phyloP scores from a whole-genome alignment of 2,113 vertebrate genomes.

The Macquaria australasica region DNA sequence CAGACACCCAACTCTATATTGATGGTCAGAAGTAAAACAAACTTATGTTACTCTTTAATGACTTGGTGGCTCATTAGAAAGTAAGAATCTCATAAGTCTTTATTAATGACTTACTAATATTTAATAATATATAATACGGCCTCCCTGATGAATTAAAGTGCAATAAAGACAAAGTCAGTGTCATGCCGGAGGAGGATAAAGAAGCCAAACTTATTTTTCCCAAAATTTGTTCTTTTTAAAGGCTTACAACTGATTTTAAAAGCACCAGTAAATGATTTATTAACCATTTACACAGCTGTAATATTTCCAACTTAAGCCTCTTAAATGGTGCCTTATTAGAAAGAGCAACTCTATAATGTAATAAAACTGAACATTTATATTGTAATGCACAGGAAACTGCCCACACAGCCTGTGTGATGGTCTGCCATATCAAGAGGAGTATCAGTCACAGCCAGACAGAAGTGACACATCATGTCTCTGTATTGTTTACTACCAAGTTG shows the following conservation, averaged over 20 bases:
- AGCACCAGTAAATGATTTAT: slow-evolving; percentile 12
- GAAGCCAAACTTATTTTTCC: background rate
- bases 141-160: background rate
- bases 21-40: background rate
- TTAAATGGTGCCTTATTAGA: background rate
- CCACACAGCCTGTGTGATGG: slow-evolving; percentile 14
- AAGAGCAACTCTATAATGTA: background rate
- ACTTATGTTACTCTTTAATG: background rate
- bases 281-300: background rate
- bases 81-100: background rate
- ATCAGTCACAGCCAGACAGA: slow-evolving; percentile 38
- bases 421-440: slow-evolving; percentile 13
- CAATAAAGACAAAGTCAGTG: background rate
- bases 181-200: background rate
- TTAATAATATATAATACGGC: background rate
- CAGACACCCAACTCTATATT: background rate
- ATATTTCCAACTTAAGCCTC: background rate
- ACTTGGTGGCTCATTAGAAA: background rate
- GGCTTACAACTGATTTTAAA: background rate
- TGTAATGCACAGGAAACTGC: background rate
- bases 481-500: slow-evolving; percentile 37
- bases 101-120: background rate
- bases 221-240: background rate
- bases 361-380: background rate
- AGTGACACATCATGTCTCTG: slow-evolving; percentile 22